Conservation (phyloP, 2,113 vertebrate genomes). For the Crocuta crocuta region DNA sequence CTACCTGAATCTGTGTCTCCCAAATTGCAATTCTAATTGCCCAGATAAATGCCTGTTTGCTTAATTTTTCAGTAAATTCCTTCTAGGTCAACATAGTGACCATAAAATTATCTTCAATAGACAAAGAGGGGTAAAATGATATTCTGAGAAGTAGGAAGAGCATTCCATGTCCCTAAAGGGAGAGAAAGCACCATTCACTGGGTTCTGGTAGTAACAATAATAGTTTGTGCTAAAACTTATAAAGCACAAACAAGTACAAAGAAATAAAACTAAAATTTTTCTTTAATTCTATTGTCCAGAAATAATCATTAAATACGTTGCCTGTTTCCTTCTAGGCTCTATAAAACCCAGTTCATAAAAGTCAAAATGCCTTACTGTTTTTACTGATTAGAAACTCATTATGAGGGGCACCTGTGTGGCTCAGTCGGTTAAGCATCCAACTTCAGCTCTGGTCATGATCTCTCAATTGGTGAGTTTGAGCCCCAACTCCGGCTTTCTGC, state of each 20-base stretch:
- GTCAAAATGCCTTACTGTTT: background rate
- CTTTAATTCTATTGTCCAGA: background rate
- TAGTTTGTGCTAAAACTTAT: background rate
- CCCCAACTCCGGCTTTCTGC: no score
- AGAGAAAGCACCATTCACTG: background rate
- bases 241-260: background rate
- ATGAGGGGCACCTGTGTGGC: no score
- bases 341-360: background rate
- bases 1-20: background rate
- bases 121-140: background rate
- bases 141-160: background rate
- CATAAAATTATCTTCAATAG: background rate
- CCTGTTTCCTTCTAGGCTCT: background rate
- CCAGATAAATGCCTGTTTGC: background rate
- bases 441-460: no score
- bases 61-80: background rate
- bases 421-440: no score
- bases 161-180: background rate
- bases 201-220: background rate
- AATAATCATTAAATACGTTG: background rate
- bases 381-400: background rate
- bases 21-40: background rate
- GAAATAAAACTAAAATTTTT: background rate
- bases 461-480: no score
- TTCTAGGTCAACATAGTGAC: background rate